Base-by-base conservation (phyloP, 2,888 invertebrate species). In the Germaria angustata region DNA sequence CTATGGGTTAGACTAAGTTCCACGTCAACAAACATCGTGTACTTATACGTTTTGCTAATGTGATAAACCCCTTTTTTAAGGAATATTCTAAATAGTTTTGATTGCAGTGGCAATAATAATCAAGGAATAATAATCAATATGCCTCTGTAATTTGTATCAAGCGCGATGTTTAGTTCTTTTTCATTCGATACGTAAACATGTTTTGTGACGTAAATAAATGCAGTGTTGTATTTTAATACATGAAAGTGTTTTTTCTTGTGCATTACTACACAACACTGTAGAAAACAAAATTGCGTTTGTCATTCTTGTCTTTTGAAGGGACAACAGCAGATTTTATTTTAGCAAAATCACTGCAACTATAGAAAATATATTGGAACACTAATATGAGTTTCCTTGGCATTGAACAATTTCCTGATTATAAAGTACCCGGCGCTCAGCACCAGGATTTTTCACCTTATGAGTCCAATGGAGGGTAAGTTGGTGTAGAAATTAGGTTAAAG, bases 391-490 rank as follows among this genome's bases (percentile, higher is more conserved):
- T 79, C 75, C 68, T 89, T 34, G 86, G 88, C 44, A 73, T 86
- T 76, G 88, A 87, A 80, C 88, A 89, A 78, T 90, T 91, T 66
- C 89, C 91, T 2, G 91, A 91, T 49, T 91, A 91, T 80, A 86
- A 89, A 84, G 89, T 91, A n/a, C 90, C 90, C 53, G 92, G 91
- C 28, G 91, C 90, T 8, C 89, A 91, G 75, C 92, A 91, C 71
- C 92, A 91, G 28, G 91, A 92, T 75, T 95, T 95, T 87, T 92
- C 92, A 55, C 95, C 95, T 0, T 96, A 96, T 87, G 93, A 95
- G 61, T 95, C 95, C 84, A 96, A 96, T 88, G 95, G 95, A 92
- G 95, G 95, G 95, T 95, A 92, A 92, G 90, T 73, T 57, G 7
- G 2, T 46, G 0, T 2, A 20, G 41, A 57, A 68, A 80, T 75